Evolutionary conservation across 2,113 vertebrate species (phyloP).

Genomic region (Euleptes europaea): DNA sequence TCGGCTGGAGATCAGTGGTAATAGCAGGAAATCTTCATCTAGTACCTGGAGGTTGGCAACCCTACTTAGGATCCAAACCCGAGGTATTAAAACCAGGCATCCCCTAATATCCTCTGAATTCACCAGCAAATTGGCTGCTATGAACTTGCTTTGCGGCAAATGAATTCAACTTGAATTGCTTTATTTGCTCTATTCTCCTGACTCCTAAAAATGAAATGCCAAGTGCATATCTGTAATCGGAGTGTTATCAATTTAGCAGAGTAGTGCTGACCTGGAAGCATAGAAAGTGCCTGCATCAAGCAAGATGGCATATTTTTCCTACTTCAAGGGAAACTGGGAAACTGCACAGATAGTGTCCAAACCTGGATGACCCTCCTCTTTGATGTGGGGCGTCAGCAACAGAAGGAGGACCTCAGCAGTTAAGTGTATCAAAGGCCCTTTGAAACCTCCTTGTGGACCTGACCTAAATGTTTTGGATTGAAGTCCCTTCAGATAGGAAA

Average conservation of each 20-base stretch:
- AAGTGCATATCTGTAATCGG: not conserved
- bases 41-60: no score
- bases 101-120: not conserved
- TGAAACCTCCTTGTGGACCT: not conserved
- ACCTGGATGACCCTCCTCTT: not conserved
- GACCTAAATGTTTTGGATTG: slow-evolving; percentile 21
- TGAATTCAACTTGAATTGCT: not conserved
- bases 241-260: not conserved
- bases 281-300: not conserved
- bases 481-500: not conserved
- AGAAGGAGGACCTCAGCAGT: not conserved
- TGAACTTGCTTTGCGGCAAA: not conserved
- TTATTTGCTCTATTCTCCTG: not conserved
- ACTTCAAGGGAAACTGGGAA: not conserved
- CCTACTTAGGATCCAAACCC: no score
- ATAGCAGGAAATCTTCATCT: no score
- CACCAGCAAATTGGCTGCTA: not conserved
- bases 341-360: not conserved
- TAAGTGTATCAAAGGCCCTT: not conserved
- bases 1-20: no score
- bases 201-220: not conserved
- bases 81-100: not conserved
- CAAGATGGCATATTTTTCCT: not conserved
- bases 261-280: not conserved
- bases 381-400: not conserved